A percentile compares a stretch with the other conserved stretches of the same genome.
These are phyloP conservation scores for Callorhinus ursinus DNA, from an alignment of 2,113 vertebrate species.

Conservation along the genomic window DNA sequence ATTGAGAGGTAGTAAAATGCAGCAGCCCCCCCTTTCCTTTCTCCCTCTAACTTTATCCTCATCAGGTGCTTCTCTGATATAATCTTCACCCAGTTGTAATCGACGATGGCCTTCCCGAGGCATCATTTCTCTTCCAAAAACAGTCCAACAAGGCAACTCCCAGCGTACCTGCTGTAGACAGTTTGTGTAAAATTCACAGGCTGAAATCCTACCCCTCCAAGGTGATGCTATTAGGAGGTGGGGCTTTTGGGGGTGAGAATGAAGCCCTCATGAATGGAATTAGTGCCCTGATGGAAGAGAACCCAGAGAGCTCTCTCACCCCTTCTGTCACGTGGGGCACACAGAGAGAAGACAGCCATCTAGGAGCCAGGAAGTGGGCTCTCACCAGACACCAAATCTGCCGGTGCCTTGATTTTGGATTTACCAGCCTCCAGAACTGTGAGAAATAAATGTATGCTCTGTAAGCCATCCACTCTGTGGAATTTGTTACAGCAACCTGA, in stretches of 20 bases:
- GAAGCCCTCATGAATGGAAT: not conserved
- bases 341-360: not conserved
- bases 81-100: conserved; percentile 1
- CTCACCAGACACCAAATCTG: not conserved
- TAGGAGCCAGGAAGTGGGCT: not conserved
- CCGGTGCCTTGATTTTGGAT: not conserved
- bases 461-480: not conserved
- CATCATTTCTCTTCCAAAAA: not conserved
- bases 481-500: not conserved
- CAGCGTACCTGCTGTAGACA: not conserved
- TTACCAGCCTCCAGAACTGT: not conserved
- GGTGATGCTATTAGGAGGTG: not conserved
- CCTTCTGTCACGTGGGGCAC: not conserved
- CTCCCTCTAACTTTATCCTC: not conserved
- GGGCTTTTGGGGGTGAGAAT: not conserved
- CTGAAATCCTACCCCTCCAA: not conserved
- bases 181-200: not conserved
- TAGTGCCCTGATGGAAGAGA: not conserved
- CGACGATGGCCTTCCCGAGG: not conserved
- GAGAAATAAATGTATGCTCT: not conserved
- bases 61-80: not conserved
- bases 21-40: not conserved
- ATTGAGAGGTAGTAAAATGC: not conserved
- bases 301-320: not conserved
- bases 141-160: not conserved